Percentiles rank a stretch among this genome's conserved stretches.
These are phyloP conservation scores for Drosophila putrida DNA, from an alignment of 2,888 invertebrate genomes.

Conservation along the genomic window DNA sequence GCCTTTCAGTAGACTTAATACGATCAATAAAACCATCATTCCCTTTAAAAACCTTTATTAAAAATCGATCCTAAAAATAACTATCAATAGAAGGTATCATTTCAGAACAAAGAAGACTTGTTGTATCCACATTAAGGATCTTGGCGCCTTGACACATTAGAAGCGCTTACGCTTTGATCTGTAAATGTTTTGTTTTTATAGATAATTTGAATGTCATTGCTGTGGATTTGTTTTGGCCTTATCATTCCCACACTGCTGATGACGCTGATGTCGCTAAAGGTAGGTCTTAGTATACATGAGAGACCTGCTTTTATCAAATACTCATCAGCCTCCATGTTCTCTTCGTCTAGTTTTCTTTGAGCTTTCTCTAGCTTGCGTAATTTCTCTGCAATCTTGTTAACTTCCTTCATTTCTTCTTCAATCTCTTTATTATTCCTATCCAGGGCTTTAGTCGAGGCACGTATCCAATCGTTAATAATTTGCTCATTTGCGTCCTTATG, in stretches of 20 bases:
- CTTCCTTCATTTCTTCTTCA: neutral
- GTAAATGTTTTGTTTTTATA: neutral
- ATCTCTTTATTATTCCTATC: neutral
- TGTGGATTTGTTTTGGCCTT: neutral
- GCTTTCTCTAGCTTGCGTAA: neutral
- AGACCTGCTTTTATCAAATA: too few relatives aligned
- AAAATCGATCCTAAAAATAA: too few relatives aligned
- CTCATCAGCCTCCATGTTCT: neutral
- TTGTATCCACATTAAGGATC: too few relatives aligned
- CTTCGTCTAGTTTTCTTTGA: neutral
- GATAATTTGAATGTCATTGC: neutral
- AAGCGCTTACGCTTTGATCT: neutral
- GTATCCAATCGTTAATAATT: neutral
- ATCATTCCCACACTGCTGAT: neutral
- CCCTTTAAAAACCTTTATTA: too few relatives aligned
- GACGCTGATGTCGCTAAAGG: too few relatives aligned
- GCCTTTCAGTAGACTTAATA: too few relatives aligned
- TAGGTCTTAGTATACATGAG: neutral
- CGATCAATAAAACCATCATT: too few relatives aligned
- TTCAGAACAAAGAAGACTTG: too few relatives aligned
- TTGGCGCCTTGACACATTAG: too few relatives aligned
- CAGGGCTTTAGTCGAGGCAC: neutral
- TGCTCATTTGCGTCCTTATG: neutral
- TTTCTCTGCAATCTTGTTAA: neutral
- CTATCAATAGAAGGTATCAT: too few relatives aligned